These are phyloP conservation scores for Oenanthe melanoleuca DNA, from an alignment of 2,113 vertebrate species.

Conservation along the genomic window DNA sequence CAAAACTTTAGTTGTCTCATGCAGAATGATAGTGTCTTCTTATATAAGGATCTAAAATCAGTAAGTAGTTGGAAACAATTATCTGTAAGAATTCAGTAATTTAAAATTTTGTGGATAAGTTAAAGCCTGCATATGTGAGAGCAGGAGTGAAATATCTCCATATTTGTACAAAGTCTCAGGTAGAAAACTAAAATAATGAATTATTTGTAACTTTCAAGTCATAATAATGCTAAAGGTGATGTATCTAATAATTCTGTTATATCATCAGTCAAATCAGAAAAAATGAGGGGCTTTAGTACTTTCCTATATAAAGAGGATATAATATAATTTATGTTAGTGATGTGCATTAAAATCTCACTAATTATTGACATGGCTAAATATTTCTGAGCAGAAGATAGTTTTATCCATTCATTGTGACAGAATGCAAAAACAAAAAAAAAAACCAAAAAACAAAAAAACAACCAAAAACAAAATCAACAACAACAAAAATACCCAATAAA, in stretches of 20 bases:
- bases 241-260: neutral
- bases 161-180: neutral
- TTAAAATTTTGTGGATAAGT: neutral
- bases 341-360: neutral
- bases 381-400: neutral
- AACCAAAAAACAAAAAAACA: neutral
- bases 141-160: neutral
- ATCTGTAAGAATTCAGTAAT: neutral
- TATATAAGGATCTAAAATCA: neutral
- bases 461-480: neutral
- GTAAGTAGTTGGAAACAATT: neutral
- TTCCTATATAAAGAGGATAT: neutral
- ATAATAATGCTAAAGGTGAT: neutral
- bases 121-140: neutral
- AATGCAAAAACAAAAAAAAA: neutral
- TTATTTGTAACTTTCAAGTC: neutral
- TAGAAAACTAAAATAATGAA: neutral
- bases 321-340: neutral
- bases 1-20: neutral
- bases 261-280: neutral
- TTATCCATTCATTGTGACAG: neutral
- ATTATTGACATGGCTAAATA: rapidly evolving
- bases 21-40: neutral
- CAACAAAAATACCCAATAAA: no score
- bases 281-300: neutral